Evolutionary conservation across 2,888 invertebrate genomes (phyloP), one percentile per base, ranked within the genome.

Genomic region (Proisotoma minuta): DNA sequence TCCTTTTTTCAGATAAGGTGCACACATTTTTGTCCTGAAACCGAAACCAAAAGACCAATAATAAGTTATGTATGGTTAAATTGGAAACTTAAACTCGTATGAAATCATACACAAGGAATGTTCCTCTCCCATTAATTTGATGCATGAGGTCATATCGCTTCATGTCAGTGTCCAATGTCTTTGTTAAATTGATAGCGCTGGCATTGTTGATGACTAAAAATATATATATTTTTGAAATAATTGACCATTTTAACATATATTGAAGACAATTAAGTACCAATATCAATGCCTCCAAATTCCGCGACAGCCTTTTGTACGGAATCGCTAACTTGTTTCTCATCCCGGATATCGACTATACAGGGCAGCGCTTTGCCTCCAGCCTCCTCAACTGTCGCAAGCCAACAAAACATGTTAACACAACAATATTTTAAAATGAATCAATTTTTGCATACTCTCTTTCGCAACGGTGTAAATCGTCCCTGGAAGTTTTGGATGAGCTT

Each of bases 111-210:
- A 91, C 90, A 62, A 98, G 81, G 78, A 90, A 98, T 1, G 97
- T 98, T 72, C 97, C 98, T 73, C 98, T 84, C 0, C 94, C 87
- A 79, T 98, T 98, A 73, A 98, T 86, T 63, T 84, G 85, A 76
- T 96, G 90, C 97, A 98, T 98, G 47, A 98, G 84, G 79, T 98
- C 98, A 77, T 91, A 98, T 78, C 86, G 84, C 80, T 98, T 98
- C 95, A 98, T 96, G 40, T 91, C 87, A 0, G 95, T 95, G 5
- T 85, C 80, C 1, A 83, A 80, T 0, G 96, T 97, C 53, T 84
- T 85, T 0, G 93, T 88, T 57, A 92, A 79, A 0, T 86, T 86
- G 75, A 98, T 98, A 12, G 97, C 97, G 67, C 94, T 94, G 1
- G 98, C 98, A 82, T 98, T 98, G 81, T 98, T 98, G 20, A 98